Evolutionary conservation across 2,888 invertebrate species (phyloP).

Genomic region (Nemotelus nigrinus): DNA sequence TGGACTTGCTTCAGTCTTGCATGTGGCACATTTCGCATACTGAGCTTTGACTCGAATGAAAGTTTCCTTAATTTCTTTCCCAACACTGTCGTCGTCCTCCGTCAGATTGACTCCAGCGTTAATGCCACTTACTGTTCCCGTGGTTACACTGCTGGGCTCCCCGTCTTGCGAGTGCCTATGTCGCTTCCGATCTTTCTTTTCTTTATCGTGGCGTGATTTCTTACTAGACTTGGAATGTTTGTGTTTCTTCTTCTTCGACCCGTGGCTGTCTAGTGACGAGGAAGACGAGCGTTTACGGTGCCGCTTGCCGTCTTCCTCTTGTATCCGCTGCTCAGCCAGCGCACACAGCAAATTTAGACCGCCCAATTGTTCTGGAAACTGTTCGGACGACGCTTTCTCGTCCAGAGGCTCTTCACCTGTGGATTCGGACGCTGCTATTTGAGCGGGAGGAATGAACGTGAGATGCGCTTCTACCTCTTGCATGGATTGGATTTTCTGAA

Average conservation of each 20-base stretch:
- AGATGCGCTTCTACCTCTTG: conserved; percentile 48
- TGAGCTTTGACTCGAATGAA: conserved; percentile 53
- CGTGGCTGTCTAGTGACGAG: conserved; percentile 58
- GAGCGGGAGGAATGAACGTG: conserved; percentile 41
- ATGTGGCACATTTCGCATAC: conserved; percentile 57
- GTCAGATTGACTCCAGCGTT: conserved; percentile 54
- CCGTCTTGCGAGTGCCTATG: conserved; percentile 60
- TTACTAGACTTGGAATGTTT: conserved; percentile 66
- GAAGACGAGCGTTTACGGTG: conserved; percentile 51
- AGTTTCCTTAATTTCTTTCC: conserved; percentile 52
- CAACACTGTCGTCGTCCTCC: conserved; percentile 57
- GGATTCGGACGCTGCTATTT: conserved; percentile 50
- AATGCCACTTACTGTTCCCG: background rate
- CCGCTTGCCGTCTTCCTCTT: conserved; percentile 72
- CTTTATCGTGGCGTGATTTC: conserved; percentile 58
- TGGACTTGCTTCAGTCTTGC: conserved; percentile 44
- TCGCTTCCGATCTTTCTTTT: conserved; percentile 46
- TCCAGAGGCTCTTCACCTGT: conserved; percentile 53
- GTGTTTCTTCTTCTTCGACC: conserved; percentile 64
- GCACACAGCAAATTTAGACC: conserved; percentile 83
- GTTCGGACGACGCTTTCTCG: conserved; percentile 39
- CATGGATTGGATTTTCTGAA: background rate
- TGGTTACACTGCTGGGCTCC: background rate
- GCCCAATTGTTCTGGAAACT: conserved; percentile 66
- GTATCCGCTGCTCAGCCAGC: conserved; percentile 83